Conservation (phyloP, 2,113 vertebrate genomes). For the Alouatta palliata region DNA sequence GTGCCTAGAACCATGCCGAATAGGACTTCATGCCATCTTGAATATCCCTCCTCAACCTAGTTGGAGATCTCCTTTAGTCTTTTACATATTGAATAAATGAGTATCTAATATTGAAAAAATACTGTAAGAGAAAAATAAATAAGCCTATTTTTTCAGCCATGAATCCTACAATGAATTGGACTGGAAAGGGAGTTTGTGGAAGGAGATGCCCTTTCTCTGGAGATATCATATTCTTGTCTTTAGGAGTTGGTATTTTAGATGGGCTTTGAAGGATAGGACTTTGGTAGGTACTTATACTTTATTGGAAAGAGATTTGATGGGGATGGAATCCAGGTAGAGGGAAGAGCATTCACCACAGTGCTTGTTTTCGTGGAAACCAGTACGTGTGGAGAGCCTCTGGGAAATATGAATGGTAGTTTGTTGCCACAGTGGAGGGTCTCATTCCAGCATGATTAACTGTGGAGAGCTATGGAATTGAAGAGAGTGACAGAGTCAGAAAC, state of each 20-base stretch:
- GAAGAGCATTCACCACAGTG: background rate
- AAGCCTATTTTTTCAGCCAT: background rate
- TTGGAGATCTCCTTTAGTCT: background rate
- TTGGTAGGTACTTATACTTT: background rate
- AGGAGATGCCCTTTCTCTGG: background rate
- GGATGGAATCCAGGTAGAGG: background rate
- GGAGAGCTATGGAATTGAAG: background rate
- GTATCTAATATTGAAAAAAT: background rate
- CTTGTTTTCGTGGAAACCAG: background rate
- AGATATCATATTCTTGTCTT: background rate
- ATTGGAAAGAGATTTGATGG: background rate
- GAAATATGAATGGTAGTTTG: background rate
- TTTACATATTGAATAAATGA: background rate
- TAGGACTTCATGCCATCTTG: background rate
- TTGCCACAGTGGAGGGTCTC: background rate
- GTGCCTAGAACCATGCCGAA: background rate
- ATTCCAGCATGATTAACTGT: background rate
- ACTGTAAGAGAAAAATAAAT: background rate
- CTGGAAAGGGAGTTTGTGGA: background rate
- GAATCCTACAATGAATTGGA: background rate
- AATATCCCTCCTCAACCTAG: background rate
- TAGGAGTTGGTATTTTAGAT: slow-evolving; percentile 2
- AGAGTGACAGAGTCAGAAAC: background rate
- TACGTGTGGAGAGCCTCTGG: background rate
- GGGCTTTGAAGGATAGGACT: background rate